Evolutionary conservation across 2,888 invertebrate genomes (phyloP), one percentile per base, ranked within the genome.

Genomic region (Chaetogeoica ovagalla): DNA sequence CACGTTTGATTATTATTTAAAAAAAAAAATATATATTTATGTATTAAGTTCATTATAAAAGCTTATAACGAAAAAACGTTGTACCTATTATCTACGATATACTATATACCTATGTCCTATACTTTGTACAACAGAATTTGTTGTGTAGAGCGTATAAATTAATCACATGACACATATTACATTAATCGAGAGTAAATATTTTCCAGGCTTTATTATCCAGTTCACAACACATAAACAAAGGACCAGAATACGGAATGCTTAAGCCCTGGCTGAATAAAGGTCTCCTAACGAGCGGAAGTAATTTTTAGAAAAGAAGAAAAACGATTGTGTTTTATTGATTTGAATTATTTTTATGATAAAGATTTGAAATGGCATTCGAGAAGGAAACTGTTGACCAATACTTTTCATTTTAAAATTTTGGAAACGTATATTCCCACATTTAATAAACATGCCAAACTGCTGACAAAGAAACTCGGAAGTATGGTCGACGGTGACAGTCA

Each of bases 331-430:
- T 19, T 68, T 21, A 52, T 52, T 68, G 1, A 43, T 66, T 5
- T 9, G 8, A 66, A 30, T 69, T 70, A 55, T n/a, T 21, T 15
- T 55, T 30, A 15, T n/a, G 21, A 4, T 59, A 59, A 11, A 83
- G 83, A 77, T 62, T 0, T 11, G n/a, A 91, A 91, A 86, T 91
- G 91, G 91, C 87, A 89, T 83, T 85, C 86, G 0, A 86, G 91
- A 83, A 87, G 91, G 83, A 91, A 90, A 87, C 87, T 91, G 84
- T 85, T 91, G 83, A 91, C 91, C 0, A 91, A 91, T 30, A 90
- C 91, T 6, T 91, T 91, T 85, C 91, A 91, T 86, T 91, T 91
- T 85, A 90, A 90, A 85, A 91, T 91, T 83, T 87, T 91, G 84
- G 89, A 91, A 84, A 90, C 91, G 84, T 91, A 91, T 84, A 86